Evolutionary conservation across 2,797 vertebrate genomes (phyloP).

Genomic region (Mallotus villosus): DNA sequence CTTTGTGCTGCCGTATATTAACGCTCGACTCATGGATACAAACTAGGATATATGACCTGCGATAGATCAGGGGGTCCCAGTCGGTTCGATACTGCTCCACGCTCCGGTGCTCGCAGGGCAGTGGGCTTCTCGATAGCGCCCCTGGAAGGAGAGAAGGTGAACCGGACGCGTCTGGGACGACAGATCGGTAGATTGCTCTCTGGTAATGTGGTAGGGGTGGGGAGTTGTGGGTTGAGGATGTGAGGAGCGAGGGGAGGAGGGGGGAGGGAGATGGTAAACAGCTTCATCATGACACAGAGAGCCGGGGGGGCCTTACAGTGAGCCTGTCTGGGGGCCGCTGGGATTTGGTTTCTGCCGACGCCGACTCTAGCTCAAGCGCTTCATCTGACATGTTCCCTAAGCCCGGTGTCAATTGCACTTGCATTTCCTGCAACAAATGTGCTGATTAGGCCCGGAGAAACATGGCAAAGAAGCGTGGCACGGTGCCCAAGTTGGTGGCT

Average conservation of each 20-base stretch:
- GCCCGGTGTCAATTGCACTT: constrained; percentile 51
- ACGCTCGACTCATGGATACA: constrained; percentile 49
- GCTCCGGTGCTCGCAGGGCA: neutral
- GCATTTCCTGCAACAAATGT: constrained; percentile 53
- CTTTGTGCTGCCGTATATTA: constrained; percentile 35
- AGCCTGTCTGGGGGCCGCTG: constrained; percentile 33
- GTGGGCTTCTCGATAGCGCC: constrained; percentile 30
- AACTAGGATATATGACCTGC: constrained; percentile 42
- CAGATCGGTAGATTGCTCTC: constrained; percentile 31
- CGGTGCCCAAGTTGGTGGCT: constrained; percentile 37
- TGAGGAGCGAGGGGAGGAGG: constrained; percentile 3
- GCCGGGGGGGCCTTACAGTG: constrained; percentile 24
- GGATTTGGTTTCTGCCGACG: constrained; percentile 39
- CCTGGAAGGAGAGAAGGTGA: constrained; percentile 3
- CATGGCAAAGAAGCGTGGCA: constrained; percentile 49
- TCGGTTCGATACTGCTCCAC: constrained; percentile 12
- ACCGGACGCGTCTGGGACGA: constrained; percentile 19
- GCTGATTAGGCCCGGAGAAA: constrained; percentile 50
- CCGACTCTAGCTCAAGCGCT: constrained; percentile 40
- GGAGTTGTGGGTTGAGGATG: neutral
- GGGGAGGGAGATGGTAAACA: constrained; percentile 35
- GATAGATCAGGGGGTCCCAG: constrained; percentile 10
- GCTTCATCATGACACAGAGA: constrained; percentile 35
- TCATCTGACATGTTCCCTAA: constrained; percentile 49
- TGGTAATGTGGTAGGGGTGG: neutral